phyloP scores from a whole-genome alignment of 1,140 invertebrate genomes.

The Cotesia chilonis region DNA sequence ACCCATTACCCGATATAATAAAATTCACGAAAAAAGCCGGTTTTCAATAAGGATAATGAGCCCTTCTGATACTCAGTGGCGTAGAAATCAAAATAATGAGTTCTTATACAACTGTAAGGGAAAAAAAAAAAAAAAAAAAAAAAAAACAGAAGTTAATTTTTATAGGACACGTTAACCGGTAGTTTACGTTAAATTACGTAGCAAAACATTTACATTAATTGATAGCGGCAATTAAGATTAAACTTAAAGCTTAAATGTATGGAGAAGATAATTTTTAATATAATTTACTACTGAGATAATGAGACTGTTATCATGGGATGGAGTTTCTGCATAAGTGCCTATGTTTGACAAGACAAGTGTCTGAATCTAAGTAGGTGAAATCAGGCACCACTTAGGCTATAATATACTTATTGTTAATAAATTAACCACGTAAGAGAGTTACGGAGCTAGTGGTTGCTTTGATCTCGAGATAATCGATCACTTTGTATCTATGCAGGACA shows the following conservation, averaged over 20 bases:
- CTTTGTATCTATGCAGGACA: constrained; percentile 51
- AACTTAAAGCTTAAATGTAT: neutral
- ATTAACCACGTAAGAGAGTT: constrained; percentile 61
- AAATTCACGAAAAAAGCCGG: constrained; percentile 52
- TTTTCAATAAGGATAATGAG: constrained; percentile 35
- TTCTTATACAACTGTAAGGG: neutral
- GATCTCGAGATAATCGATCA: constrained; percentile 53
- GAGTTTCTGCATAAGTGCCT: constrained; percentile 7
- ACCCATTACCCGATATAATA: constrained; percentile 53
- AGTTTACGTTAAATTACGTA: neutral
- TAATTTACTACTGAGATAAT: neutral
- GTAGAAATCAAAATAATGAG: constrained; percentile 29
- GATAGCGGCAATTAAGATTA: constrained; percentile 6
- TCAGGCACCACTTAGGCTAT: constrained; percentile 36
- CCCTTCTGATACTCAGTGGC: constrained; percentile 37
- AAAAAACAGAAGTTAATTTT: neutral
- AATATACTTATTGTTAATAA: constrained; percentile 56
- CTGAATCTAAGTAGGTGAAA: constrained; percentile 49
- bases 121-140: neutral
- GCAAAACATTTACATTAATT: constrained; percentile 7
- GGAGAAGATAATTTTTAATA: neutral
- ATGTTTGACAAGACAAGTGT: constrained; percentile 45
- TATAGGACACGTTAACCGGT: neutral
- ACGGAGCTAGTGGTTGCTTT: constrained; percentile 53
- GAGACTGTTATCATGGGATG: neutral